Percentiles rank a stretch among this genome's conserved stretches.
Conservation (phyloP, 2,797 vertebrate species). For the Lophura swinhoii region DNA sequence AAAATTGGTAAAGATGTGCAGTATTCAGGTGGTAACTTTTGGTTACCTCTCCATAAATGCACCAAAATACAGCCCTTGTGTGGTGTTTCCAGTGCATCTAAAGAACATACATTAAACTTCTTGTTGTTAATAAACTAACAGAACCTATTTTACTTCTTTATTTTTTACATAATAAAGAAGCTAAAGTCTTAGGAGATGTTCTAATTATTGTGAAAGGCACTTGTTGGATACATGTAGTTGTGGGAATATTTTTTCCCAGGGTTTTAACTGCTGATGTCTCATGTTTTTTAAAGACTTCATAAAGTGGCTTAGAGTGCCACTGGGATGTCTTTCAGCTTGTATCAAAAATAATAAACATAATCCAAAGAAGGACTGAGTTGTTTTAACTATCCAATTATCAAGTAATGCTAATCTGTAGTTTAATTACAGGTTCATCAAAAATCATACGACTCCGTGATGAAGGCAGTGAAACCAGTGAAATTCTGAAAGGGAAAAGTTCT, state of each 20-base stretch:
- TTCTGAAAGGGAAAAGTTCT: slow-evolving; percentile 82
- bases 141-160: not conserved
- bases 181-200: not conserved
- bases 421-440: slow-evolving; percentile 86
- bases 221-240: not conserved
- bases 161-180: not conserved
- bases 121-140: not conserved
- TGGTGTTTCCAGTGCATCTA: not conserved
- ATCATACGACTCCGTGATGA: slow-evolving; percentile 89
- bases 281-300: not conserved
- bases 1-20: not conserved
- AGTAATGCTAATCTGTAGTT: slow-evolving; percentile 17
- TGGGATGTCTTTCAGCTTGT: not conserved
- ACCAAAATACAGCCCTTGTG: not conserved
- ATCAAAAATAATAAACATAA: not conserved
- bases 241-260: not conserved
- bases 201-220: not conserved
- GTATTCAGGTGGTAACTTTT: not conserved
- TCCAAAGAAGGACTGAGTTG: not conserved
- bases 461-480: slow-evolving; percentile 82
- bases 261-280: not conserved
- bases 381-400: not conserved
- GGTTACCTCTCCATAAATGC: not conserved
- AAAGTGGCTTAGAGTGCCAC: not conserved
- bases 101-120: not conserved